Evolutionary conservation across 1,140 invertebrate genomes (phyloP).

Genomic region (Berghia stephanieae): DNA sequence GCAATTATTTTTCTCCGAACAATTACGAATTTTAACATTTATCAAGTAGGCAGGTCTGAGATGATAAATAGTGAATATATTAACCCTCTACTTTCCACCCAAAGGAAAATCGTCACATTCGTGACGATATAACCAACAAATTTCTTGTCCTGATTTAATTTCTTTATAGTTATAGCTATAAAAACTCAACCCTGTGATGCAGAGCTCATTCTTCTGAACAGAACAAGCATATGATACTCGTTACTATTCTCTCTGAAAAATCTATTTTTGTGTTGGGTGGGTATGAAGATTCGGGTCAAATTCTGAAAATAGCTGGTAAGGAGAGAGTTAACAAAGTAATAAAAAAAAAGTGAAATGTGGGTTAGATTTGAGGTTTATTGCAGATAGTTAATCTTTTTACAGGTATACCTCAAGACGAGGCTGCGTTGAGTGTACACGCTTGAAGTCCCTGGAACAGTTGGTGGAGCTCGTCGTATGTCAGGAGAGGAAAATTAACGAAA

Average conservation of each 20-base stretch:
- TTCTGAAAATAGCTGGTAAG: slow-evolving; percentile 30
- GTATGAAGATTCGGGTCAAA: not conserved
- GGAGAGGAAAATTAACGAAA: slow-evolving; percentile 81
- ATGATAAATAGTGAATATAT: no score
- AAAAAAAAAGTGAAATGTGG: slow-evolving; percentile 38
- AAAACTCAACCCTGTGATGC: no score
- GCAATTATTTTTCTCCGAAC: no score
- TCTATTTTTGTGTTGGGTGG: no score
- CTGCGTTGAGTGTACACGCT: slow-evolving; percentile 25
- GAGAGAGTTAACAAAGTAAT: slow-evolving; percentile 25
- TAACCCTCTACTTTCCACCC: no score
- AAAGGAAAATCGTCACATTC: no score
- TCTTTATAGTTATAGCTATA: no score
- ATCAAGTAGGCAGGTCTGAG: not conserved
- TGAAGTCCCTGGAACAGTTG: slow-evolving; percentile 72
- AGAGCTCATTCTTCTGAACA: no score
- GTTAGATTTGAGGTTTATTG: slow-evolving; percentile 12
- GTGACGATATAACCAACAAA: no score
- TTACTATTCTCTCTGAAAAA: no score
- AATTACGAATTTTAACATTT: no score
- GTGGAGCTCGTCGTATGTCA: slow-evolving; percentile 82
- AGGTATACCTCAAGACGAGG: slow-evolving; percentile 29
- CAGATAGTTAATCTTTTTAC: not conserved
- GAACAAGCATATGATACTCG: not conserved
- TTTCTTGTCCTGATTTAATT: no score